Evolutionary conservation across 2,888 invertebrate species (phyloP), one percentile per base, ranked within the genome.

Genomic region (Phragmatobia fuliginosa): DNA sequence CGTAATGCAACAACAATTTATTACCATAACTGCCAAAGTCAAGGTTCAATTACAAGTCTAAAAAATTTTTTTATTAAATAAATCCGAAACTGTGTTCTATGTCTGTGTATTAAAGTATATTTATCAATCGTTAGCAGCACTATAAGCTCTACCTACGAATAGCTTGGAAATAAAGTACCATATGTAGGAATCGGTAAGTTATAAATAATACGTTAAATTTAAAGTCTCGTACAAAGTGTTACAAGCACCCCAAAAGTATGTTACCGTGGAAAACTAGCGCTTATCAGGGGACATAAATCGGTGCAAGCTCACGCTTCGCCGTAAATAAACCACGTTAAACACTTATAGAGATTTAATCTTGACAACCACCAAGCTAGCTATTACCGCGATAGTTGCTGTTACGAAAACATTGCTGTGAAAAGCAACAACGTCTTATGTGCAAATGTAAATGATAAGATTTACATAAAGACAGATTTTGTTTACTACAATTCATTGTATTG

Each of bases 261-360:
- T 76, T 71, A 70, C 74, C 71, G 67, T 62, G 67, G 62, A 32
- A 63, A 75, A 70, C 72, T 58, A 70, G 73, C 74, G 79, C 80
- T 83, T 87, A 88, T 87, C 87, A 82, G n/a, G 18, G 58, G 62
- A 78, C 80, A 85, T 87, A 87, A 85, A 86, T 86, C 85, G 78
- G 41, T 69, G 68, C 62, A 65, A 49, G 66, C 69, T 56, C 67
- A 71, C 63, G 60, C 66, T 68, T 33, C 45, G 38, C 78, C 69
- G 82, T 88, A 88, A 87, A 88, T 85, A 85, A 77, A 70, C 77
- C 76, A 73, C 69, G 74, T 83, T 82, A 84, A 85, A 88, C 86
- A 85, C 85, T 86, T 82, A 82, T 74, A 81, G 79, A 79, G 86
- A 87, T 85, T 80, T 76, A 83, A 88, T 88, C 87, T 72, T 61